phyloP scores from a whole-genome alignment of 1,140 invertebrate species.

The Sycophila sp. region DNA sequence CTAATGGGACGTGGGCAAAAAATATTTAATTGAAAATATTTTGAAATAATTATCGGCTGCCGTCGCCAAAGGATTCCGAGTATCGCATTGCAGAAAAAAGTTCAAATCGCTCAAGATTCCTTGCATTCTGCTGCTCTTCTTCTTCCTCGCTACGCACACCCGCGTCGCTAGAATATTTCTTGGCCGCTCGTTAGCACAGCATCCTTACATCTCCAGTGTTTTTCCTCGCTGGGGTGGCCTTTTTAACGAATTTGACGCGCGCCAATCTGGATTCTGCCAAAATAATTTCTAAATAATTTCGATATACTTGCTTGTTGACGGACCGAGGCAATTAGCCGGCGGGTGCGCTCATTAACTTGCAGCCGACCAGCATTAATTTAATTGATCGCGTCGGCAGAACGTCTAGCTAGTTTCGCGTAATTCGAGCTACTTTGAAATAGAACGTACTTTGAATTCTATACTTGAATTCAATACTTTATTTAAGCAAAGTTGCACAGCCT shows the following conservation, averaged over 20 bases:
- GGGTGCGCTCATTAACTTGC: neutral
- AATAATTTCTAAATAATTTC: too few relatives aligned
- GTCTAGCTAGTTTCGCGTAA: too few relatives aligned
- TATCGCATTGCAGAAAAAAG: conserved; percentile 26
- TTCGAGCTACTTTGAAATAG: too few relatives aligned
- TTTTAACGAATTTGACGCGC: conserved; percentile 32
- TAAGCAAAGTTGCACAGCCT: too few relatives aligned
- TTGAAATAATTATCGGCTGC: too few relatives aligned
- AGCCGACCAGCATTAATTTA: neutral
- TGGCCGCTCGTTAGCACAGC: conserved; percentile 7
- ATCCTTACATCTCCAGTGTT: conserved; percentile 14
- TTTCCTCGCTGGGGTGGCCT: conserved; percentile 2
- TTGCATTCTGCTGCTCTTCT: conserved; percentile 16
- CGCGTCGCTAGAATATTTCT: neutral
- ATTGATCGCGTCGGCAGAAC: neutral
- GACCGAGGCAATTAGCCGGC: neutral
- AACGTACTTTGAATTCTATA: too few relatives aligned
- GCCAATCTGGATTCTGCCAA: too few relatives aligned
- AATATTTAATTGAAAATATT: too few relatives aligned
- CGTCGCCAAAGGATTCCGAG: conserved; percentile 6
- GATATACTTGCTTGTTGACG: too few relatives aligned
- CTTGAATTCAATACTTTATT: too few relatives aligned
- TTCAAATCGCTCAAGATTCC: conserved; percentile 28
- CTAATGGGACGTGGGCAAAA: too few relatives aligned
- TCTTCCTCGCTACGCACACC: neutral